Percentiles rank a stretch among this genome's conserved stretches.
phyloP scores from a whole-genome alignment of 1,140 invertebrate species.

The Hermatobates lingyangjiaoensis region DNA sequence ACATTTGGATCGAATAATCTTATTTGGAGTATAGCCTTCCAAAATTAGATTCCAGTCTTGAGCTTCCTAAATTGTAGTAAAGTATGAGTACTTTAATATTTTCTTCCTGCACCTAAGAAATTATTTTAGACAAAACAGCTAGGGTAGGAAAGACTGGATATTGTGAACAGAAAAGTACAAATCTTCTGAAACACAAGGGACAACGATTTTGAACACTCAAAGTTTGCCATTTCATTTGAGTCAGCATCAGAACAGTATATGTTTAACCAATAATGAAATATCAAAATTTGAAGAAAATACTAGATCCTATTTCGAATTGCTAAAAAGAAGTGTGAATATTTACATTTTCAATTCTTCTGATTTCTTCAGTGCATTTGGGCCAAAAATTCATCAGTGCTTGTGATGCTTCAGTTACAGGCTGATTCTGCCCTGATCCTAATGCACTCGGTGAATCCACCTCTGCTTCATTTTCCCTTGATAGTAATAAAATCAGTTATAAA shows the following conservation, averaged over 20 bases:
- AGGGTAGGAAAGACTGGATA: neutral
- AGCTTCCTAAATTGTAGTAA: neutral
- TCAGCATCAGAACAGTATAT: neutral
- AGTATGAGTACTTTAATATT: neutral
- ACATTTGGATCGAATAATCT: neutral
- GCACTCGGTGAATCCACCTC: slow-evolving; percentile 29
- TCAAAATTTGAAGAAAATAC: neutral
- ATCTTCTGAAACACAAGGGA: neutral
- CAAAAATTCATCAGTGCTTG: slow-evolving; percentile 49
- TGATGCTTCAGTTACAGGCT: slow-evolving; percentile 35
- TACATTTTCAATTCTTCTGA: slow-evolving; percentile 46
- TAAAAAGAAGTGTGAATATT: slow-evolving; percentile 16
- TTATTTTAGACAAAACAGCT: too few relatives aligned
- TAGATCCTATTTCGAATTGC: neutral
- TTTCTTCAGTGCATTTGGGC: slow-evolving; percentile 56
- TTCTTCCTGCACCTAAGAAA: too few relatives aligned
- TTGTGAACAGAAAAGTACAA: neutral
- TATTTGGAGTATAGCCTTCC: neutral
- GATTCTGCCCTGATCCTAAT: slow-evolving; percentile 24
- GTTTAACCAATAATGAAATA: neutral
- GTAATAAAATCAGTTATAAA: too few relatives aligned
- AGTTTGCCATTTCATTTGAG: neutral
- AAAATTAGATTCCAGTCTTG: neutral
- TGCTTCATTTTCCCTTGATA: slow-evolving; percentile 18
- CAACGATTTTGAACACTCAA: neutral